Evolutionary conservation across 2,797 vertebrate species (phyloP).

Genomic region (Loriculus beryllinus): DNA sequence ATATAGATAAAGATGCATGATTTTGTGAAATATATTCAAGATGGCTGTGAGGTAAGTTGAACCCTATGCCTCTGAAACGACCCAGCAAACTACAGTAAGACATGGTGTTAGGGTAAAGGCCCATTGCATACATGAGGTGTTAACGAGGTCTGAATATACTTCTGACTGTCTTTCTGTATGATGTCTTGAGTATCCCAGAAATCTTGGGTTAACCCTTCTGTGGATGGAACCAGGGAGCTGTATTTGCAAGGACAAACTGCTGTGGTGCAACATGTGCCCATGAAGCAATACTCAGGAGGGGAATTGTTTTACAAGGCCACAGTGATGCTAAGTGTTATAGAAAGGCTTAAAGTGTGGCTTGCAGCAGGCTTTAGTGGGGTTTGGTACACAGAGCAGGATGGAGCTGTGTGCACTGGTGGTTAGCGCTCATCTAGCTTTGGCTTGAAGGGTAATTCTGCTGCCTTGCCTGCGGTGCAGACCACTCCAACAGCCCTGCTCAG

Average conservation of each 20-base stretch:
- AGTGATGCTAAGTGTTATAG: background rate
- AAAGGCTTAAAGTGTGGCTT: background rate
- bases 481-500: background rate
- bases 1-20: background rate
- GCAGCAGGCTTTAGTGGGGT: background rate
- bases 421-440: background rate
- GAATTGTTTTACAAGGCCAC: background rate
- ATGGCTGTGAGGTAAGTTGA: background rate
- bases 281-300: background rate
- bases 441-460: background rate
- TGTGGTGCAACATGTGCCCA: rapidly evolving
- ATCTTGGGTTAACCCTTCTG: background rate
- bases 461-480: rapidly evolving
- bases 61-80: background rate
- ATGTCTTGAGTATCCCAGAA: background rate
- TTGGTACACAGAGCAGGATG: background rate
- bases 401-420: background rate
- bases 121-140: background rate
- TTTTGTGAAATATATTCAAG: background rate
- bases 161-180: background rate
- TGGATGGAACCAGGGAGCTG: background rate
- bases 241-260: rapidly evolving
- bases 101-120: background rate
- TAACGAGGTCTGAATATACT: background rate
- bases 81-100: background rate